Evolutionary conservation across 2,113 vertebrate genomes (phyloP).

Genomic region (Taurulus bubalis): DNA sequence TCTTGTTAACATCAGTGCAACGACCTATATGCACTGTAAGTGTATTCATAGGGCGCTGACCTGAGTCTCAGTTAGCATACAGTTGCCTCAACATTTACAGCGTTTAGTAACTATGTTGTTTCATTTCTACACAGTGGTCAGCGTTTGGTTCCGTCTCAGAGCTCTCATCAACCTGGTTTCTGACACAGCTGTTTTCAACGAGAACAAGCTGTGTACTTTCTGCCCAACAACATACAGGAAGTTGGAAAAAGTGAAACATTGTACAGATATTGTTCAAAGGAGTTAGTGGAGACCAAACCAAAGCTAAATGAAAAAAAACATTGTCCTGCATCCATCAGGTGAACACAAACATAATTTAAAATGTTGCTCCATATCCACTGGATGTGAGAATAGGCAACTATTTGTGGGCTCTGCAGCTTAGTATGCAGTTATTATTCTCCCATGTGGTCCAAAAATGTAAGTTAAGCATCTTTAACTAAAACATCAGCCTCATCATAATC

Average conservation of each 20-base stretch:
- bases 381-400: background rate
- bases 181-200: background rate
- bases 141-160: background rate
- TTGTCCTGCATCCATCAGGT: too few species aligned
- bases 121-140: background rate
- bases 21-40: conserved; percentile 47
- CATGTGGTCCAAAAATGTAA: background rate
- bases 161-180: too few species aligned
- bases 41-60: conserved; percentile 44
- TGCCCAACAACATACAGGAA: background rate
- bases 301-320: too few species aligned
- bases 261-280: too few species aligned
- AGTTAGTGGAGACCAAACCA: too few species aligned
- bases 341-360: too few species aligned
- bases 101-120: background rate
- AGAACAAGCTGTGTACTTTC: background rate
- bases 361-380: too few species aligned
- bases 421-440: background rate
- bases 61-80: conserved; percentile 9
- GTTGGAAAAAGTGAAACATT: too few species aligned
- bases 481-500: background rate
- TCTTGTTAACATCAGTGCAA: conserved; percentile 33
- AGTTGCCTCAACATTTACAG: background rate
- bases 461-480: background rate
- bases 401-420: background rate